Conservation (phyloP, 2,888 invertebrate species). For the Liodrosophila aerea region DNA sequence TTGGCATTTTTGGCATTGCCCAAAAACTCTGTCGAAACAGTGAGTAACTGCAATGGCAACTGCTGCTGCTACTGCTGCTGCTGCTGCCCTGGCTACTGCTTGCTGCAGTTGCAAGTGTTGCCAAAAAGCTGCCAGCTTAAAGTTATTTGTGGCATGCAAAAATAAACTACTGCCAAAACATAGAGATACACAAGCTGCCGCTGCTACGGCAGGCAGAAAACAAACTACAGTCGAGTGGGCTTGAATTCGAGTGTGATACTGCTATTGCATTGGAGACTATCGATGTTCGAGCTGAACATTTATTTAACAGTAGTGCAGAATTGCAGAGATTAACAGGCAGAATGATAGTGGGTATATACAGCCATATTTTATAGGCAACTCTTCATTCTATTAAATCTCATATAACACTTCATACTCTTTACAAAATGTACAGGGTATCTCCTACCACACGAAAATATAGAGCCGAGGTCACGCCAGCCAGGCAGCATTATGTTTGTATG, state of each 20-base stretch:
- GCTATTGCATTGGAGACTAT: too few relatives aligned
- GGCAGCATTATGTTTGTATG: conserved; percentile 23
- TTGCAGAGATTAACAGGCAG: too few relatives aligned
- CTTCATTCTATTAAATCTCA: too few relatives aligned
- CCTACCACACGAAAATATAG: background rate
- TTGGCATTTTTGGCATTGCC: conserved; percentile 45
- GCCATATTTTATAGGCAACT: too few relatives aligned
- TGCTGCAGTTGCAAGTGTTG: conserved; percentile 21
- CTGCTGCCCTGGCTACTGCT: conserved; percentile 11
- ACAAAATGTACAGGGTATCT: too few relatives aligned
- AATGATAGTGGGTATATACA: too few relatives aligned
- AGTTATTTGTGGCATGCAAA: conserved; percentile 61
- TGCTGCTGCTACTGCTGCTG: conserved; percentile 3
- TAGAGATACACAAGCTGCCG: background rate
- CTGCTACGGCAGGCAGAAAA: background rate
- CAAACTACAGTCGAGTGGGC: too few relatives aligned
- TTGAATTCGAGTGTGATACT: too few relatives aligned
- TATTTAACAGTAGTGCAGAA: too few relatives aligned
- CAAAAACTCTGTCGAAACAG: conserved; percentile 32
- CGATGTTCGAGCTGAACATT: too few relatives aligned
- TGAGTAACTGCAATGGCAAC: conserved; percentile 13
- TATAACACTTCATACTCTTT: too few relatives aligned
- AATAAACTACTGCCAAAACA: conserved; percentile 24
- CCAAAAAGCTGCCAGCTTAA: conserved; percentile 29
- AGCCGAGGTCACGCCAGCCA: background rate